Evolutionary conservation across 2,888 invertebrate species (phyloP).

Genomic region (Drosophila atripex): DNA sequence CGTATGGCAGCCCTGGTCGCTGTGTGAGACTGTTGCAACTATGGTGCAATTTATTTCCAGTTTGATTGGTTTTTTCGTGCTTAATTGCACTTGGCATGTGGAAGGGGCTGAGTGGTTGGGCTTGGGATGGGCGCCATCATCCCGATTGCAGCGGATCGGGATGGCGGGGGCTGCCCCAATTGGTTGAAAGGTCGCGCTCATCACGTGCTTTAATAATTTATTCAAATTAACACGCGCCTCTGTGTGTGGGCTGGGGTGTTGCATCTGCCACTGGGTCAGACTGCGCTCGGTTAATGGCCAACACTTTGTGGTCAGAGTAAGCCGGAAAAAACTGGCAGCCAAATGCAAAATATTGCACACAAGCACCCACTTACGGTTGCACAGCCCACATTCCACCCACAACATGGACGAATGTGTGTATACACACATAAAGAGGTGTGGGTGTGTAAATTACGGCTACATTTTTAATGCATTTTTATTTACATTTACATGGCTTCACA

Average conservation of each 20-base stretch:
- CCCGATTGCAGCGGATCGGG: constrained; percentile 8
- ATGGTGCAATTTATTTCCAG: constrained; percentile 71
- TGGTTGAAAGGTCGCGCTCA: constrained; percentile 73
- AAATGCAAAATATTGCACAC: constrained; percentile 50
- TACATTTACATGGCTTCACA: constrained; percentile 50
- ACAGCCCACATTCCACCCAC: neutral
- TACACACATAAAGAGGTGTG: constrained; percentile 11
- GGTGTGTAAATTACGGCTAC: constrained; percentile 57
- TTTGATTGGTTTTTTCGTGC: constrained; percentile 70
- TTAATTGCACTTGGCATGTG: constrained; percentile 67
- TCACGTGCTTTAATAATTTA: constrained; percentile 81
- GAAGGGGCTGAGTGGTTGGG: constrained; percentile 1
- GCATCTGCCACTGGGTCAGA: constrained; percentile 25
- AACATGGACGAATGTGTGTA: neutral
- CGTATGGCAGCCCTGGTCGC: constrained; percentile 52
- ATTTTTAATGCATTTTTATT: constrained; percentile 76
- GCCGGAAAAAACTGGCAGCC: constrained; percentile 46
- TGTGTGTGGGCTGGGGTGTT: constrained; percentile 26
- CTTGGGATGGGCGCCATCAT: neutral
- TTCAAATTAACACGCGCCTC: constrained; percentile 81
- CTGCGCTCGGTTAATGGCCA: constrained; percentile 60
- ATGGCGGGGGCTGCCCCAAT: constrained; percentile 21
- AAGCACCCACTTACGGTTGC: constrained; percentile 37
- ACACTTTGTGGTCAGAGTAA: constrained; percentile 74
- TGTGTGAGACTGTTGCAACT: constrained; percentile 43